Evolutionary conservation across 2,797 vertebrate genomes (phyloP).

Genomic region (Sebastolobus altivelis): DNA sequence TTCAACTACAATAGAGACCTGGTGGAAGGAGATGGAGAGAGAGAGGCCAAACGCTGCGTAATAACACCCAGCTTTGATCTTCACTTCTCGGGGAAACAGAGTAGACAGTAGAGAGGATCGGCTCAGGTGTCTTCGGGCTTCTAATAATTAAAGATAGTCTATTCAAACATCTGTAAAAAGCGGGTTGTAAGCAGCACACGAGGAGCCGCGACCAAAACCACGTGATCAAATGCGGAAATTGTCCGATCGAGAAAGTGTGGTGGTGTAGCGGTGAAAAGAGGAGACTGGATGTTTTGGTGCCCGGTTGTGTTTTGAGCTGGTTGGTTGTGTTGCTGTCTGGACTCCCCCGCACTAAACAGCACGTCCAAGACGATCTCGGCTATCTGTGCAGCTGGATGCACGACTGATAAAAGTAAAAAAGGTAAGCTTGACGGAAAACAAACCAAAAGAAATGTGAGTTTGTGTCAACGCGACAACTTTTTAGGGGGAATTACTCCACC

Average conservation of each 20-base stretch:
- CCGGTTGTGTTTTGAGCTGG: conserved; percentile 30
- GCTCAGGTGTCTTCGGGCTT: background rate
- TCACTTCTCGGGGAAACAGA: background rate
- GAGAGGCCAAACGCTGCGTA: background rate
- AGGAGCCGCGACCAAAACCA: conserved; percentile 20
- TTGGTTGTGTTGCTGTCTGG: background rate
- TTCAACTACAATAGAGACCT: rapidly evolving
- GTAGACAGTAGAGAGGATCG: background rate
- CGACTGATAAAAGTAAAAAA: background rate
- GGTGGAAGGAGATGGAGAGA: background rate
- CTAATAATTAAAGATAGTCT: too few species aligned
- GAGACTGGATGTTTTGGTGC: conserved; percentile 17
- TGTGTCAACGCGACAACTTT: conserved; percentile 38
- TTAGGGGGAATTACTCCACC: background rate
- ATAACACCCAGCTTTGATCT: background rate
- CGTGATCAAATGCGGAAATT: conserved; percentile 76
- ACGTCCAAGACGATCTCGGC: background rate
- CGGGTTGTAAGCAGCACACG: background rate
- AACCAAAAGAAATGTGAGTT: background rate
- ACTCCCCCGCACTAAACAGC: background rate
- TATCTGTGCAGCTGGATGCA: background rate
- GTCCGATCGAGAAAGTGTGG: conserved; percentile 7
- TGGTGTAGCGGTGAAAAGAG: conserved; percentile 13
- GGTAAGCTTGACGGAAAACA: conserved; percentile 19
- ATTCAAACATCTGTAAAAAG: background rate